Evolutionary conservation across 2,888 invertebrate genomes (phyloP).

Genomic region (Caenorhabditis wallacei): DNA sequence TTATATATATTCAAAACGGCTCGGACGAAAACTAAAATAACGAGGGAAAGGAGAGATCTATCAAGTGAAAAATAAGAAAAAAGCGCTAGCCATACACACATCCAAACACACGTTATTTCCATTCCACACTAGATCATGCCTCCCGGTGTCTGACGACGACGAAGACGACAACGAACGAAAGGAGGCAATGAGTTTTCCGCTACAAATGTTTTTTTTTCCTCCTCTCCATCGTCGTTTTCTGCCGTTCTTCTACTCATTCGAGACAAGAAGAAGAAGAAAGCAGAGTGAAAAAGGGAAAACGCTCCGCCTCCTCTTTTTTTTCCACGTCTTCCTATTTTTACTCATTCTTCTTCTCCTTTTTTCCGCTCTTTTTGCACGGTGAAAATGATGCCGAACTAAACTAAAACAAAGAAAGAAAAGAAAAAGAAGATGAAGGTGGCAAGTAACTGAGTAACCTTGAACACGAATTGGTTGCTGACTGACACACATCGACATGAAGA

Average conservation of each 20-base stretch:
- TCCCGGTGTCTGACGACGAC: conserved; percentile 27
- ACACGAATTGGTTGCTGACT: conserved; percentile 30
- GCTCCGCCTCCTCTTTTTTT: neutral
- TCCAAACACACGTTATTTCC: conserved; percentile 20
- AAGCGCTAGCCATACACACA: neutral
- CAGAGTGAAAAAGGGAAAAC: conserved; percentile 8
- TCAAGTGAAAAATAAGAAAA: conserved; percentile 26
- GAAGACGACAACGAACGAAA: conserved; percentile 7
- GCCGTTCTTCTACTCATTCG: neutral
- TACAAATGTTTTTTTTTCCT: conserved; percentile 35
- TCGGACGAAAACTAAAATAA: neutral
- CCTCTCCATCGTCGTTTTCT: neutral
- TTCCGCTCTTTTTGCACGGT: neutral
- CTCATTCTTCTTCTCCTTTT: neutral
- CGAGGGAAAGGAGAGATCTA: conserved; percentile 1
- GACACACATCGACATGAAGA: conserved; percentile 22
- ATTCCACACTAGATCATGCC: conserved; percentile 30
- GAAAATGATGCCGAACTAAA: conserved; percentile 7
- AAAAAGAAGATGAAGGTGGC: conserved; percentile 22
- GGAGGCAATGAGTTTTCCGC: conserved; percentile 41
- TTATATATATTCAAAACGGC: conserved; percentile 1
- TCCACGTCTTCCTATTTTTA: neutral
- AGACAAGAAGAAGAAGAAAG: neutral
- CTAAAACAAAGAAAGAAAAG: conserved; percentile 26
- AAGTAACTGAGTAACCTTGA: conserved; percentile 41